Conservation (phyloP, 2,797 vertebrate genomes). For the Arnoldichthys spilopterus region DNA sequence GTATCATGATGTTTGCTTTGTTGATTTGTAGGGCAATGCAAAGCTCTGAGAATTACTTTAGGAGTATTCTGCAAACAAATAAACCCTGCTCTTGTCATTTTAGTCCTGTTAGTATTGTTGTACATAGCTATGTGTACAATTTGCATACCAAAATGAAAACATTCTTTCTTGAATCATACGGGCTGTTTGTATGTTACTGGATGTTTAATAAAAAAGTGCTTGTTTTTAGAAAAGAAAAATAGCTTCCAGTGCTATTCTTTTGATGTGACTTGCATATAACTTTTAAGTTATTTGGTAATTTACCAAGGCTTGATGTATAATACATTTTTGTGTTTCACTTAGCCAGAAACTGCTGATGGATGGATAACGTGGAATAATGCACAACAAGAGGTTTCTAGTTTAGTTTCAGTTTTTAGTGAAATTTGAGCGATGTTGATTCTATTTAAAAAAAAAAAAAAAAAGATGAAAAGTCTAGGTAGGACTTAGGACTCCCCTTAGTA, state of each 20-base stretch:
- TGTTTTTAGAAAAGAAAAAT: constrained; percentile 52
- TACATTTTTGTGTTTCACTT: neutral
- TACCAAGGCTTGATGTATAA: neutral
- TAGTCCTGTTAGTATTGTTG: constrained; percentile 58
- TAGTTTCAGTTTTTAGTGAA: no score
- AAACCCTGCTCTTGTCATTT: constrained; percentile 28
- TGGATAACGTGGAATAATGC: no score
- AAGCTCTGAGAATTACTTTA: constrained; percentile 1
- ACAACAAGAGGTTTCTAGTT: no score
- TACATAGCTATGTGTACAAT: constrained; percentile 62
- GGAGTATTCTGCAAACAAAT: constrained; percentile 8
- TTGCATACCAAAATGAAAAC: constrained; percentile 56
- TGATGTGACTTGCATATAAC: neutral
- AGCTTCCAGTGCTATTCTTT: constrained; percentile 9
- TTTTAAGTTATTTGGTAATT: no score
- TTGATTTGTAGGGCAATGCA: constrained; percentile 16
- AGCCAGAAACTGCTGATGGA: neutral
- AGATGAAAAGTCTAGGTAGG: no score
- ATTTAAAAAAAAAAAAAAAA: no score
- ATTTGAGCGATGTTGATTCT: no score
- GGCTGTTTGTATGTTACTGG: constrained; percentile 68
- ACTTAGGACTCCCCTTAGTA: no score
- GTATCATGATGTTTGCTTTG: constrained; percentile 31
- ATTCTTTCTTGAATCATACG: constrained; percentile 59
- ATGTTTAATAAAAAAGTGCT: constrained; percentile 68